phyloP scores from a whole-genome alignment of 2,113 vertebrate genomes.

The Petrocephalus microphthalmus region DNA sequence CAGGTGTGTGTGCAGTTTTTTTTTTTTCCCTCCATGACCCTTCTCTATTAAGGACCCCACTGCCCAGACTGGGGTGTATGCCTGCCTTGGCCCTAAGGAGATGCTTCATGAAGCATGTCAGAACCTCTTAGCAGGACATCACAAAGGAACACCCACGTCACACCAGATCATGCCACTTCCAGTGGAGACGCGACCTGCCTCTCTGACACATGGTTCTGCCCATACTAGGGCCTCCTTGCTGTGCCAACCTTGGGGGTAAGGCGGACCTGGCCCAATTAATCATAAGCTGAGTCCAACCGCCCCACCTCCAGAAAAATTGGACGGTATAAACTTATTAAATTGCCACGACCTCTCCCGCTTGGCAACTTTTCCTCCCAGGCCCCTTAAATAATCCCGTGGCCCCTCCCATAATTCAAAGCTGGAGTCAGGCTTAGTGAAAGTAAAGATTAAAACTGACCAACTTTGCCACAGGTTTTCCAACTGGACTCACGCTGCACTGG shows the following conservation, averaged over 20 bases:
- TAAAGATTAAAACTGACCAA: background rate
- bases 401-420: background rate
- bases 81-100: background rate
- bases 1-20: slow-evolving; percentile 28
- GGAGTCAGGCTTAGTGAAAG: no score
- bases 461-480: background rate
- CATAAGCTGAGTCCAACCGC: background rate
- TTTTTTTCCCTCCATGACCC: slow-evolving; percentile 5
- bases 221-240: background rate
- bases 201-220: background rate
- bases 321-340: background rate
- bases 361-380: background rate
- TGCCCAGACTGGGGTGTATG: background rate
- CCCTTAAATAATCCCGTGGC: background rate
- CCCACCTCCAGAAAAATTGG: background rate
- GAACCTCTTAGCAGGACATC: background rate
- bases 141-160: no score
- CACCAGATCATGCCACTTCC: background rate
- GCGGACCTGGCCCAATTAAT: background rate
- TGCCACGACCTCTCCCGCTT: background rate
- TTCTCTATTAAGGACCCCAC: slow-evolving; percentile 7
- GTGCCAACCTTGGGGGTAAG: background rate
- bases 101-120: no score
- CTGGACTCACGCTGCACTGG: background rate
- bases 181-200: background rate